These are phyloP conservation scores for Lordiphosa mommai DNA, from an alignment of 1,140 invertebrate genomes.

Conservation along the genomic window DNA sequence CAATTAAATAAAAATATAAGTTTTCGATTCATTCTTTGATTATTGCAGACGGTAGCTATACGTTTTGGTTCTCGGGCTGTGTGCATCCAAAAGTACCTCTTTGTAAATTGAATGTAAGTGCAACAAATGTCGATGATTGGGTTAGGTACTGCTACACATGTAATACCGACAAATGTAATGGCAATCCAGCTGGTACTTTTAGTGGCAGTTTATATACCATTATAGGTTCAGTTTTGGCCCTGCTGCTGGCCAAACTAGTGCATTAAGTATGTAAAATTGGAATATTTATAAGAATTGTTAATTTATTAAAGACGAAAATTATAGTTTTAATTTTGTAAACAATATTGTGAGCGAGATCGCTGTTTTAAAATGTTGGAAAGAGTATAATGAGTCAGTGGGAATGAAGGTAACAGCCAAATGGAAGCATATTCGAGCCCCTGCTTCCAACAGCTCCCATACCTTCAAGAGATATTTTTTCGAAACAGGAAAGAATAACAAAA, in stretches of 20 bases:
- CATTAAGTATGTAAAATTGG: neutral
- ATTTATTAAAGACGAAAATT: too few relatives aligned
- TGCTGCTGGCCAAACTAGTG: constrained; percentile 34
- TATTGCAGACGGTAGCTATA: constrained; percentile 8
- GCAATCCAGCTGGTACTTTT: constrained; percentile 42
- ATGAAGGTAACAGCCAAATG: too few relatives aligned
- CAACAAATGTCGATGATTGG: neutral
- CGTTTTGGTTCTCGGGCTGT: constrained; percentile 27
- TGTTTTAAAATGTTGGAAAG: too few relatives aligned
- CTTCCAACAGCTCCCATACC: too few relatives aligned
- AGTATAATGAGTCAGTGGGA: too few relatives aligned
- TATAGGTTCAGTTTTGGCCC: constrained; percentile 14
- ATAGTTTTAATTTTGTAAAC: too few relatives aligned
- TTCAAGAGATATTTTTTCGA: too few relatives aligned
- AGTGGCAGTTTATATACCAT: constrained; percentile 46
- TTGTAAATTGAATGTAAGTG: constrained; percentile 21
- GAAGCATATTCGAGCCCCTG: too few relatives aligned
- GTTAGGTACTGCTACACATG: constrained; percentile 3
- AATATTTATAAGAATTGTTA: too few relatives aligned
- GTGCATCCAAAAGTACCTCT: constrained; percentile 12
- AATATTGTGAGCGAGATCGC: too few relatives aligned
- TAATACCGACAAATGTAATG: constrained; percentile 27
- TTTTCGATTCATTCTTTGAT: neutral
- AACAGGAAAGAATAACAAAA: too few relatives aligned
- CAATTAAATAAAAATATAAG: neutral